Percentiles rank a stretch among this genome's conserved stretches.
These are phyloP conservation scores for Drosophila kanapiae DNA, from an alignment of 1,140 invertebrate genomes.

Conservation along the genomic window DNA sequence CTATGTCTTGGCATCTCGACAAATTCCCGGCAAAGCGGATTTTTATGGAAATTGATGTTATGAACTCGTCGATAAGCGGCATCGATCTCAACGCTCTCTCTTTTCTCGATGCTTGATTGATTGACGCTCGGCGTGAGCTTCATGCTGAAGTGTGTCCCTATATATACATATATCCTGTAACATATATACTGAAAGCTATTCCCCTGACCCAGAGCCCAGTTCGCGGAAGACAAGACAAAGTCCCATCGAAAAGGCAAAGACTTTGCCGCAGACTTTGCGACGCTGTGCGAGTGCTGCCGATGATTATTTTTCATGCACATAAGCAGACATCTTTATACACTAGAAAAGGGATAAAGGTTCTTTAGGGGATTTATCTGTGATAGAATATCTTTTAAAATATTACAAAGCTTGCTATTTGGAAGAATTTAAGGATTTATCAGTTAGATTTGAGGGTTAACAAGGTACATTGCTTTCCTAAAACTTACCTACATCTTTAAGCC, in stretches of 20 bases:
- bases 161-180: slow-evolving; percentile 10
- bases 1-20: slow-evolving; percentile 13
- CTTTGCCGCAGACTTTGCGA: slow-evolving; percentile 71
- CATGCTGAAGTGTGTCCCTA: slow-evolving; percentile 42
- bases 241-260: slow-evolving; percentile 40
- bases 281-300: slow-evolving; percentile 58
- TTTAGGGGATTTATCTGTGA: not conserved
- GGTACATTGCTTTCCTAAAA: too few species aligned
- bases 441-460: too few species aligned
- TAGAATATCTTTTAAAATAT: not conserved
- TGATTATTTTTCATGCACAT: slow-evolving; percentile 79
- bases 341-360: not conserved
- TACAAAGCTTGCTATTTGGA: too few species aligned
- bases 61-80: slow-evolving; percentile 73
- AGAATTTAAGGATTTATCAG: too few species aligned
- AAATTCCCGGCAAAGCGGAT: slow-evolving; percentile 43
- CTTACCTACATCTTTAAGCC: rapidly evolving
- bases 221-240: slow-evolving; percentile 5
- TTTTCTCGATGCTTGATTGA: slow-evolving; percentile 53
- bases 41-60: slow-evolving; percentile 79
- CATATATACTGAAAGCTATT: slow-evolving; percentile 7
- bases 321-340: slow-evolving; percentile 45
- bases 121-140: slow-evolving; percentile 73
- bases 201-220: slow-evolving; percentile 10
- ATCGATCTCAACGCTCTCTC: slow-evolving; percentile 34